Evolutionary conservation across 2,113 vertebrate species (phyloP).

Genomic region (Tragelaphus strepsiceros): DNA sequence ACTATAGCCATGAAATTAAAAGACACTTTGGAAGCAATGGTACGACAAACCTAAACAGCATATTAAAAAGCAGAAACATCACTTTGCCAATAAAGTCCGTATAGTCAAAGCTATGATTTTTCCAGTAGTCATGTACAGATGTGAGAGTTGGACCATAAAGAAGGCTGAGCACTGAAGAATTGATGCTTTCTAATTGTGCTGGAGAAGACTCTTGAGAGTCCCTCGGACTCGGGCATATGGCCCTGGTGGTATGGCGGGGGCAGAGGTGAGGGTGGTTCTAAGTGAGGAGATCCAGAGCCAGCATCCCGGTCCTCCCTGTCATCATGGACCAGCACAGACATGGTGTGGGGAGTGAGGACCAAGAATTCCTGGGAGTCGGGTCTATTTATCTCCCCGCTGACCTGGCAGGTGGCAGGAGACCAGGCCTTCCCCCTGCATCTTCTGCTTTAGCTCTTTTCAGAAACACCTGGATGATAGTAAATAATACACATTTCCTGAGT

Average conservation of each 20-base stretch:
- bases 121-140: background rate
- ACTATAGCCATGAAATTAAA: background rate
- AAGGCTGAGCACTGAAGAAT: background rate
- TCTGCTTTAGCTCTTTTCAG: background rate
- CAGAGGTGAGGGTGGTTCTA: fast-evolving
- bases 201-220: background rate
- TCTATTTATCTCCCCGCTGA: too few species aligned
- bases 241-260: background rate
- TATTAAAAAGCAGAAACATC: background rate
- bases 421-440: background rate
- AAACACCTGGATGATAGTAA: background rate
- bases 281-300: fast-evolving
- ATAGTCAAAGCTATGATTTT: background rate
- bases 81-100: background rate
- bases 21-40: background rate
- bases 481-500: background rate
- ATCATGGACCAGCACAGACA: background rate
- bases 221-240: fast-evolving
- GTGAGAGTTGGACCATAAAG: background rate
- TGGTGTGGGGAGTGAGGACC: background rate
- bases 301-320: too few species aligned
- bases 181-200: background rate
- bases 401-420: too few species aligned
- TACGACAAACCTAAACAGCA: background rate
- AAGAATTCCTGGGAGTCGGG: background rate